Evolutionary conservation across 2,888 invertebrate species (phyloP), one percentile per base, ranked within the genome.

Genomic region (Catocala nupta): DNA sequence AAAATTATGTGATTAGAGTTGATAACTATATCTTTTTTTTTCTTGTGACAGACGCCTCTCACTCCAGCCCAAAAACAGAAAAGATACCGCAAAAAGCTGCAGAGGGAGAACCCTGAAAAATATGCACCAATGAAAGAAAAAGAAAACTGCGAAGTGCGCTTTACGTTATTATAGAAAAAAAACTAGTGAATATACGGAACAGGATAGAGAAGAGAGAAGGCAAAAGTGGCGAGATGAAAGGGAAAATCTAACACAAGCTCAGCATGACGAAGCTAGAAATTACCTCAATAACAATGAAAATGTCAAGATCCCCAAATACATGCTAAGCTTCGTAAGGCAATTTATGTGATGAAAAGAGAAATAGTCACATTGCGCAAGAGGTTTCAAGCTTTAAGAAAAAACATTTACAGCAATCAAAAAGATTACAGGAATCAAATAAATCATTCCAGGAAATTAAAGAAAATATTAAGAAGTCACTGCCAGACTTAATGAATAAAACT

Each of bases 141-240:
- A n/a, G n/a, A 44, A 44, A 44, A 44, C 3, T 44, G 11, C 44
- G 1, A n/a, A 44, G n/a, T 1, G 11, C 2, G 44, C 44, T 8
- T n/a, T 44, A n/a, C 11, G n/a, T 44, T 44, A 11, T 44, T 44
- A 44, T 44, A 44, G 44, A n/a, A 10, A 44, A 44, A 44, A 44
- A 44, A 5, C n/a, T 2, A n/a, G 44, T 44, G 2, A 44, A 44
- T 44, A 44, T 44, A 44, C 44, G n/a, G 44, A 44, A n/a, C n/a
- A 1, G n/a, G 44, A 44, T n/a, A 44, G n/a, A 44, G 44, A 44
- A 44, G 44, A 44, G n/a, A 10, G 5, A n/a, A 44, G 44, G 11
- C n/a, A n/a, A n/a, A 44, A 44, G n/a, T 44, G 44, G 44, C 44
- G 44, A 44, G 44, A 44, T n/a, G 44, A 44, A n/a, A 44, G 44